phyloP scores from a whole-genome alignment of 2,797 vertebrate species.

The Rachycentron canadum region DNA sequence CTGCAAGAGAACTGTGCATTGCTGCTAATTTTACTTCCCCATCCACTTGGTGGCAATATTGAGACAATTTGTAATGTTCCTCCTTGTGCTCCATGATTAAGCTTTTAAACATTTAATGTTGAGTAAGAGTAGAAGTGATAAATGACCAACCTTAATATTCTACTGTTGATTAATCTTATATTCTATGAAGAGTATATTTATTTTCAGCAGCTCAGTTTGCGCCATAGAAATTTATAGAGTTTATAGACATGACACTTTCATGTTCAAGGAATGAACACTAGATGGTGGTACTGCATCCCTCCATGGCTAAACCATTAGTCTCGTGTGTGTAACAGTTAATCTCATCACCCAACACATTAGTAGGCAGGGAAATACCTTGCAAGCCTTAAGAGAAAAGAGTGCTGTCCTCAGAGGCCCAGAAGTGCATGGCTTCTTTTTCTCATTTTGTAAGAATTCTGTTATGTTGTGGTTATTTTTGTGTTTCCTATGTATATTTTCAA shows the following conservation, averaged over 20 bases:
- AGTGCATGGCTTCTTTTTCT: background rate
- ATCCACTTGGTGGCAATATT: slow-evolving; percentile 72
- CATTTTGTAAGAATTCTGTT: background rate
- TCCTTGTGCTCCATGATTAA: background rate
- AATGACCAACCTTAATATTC: background rate
- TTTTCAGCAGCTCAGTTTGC: background rate
- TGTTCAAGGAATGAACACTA: slow-evolving; percentile 62
- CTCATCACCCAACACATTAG: background rate
- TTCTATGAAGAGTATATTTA: background rate
- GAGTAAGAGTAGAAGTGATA: background rate
- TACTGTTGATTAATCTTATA: background rate
- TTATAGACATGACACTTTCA: slow-evolving; percentile 4
- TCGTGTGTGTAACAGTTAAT: slow-evolving; percentile 24
- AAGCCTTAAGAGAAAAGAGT: background rate
- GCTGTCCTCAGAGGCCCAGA: background rate
- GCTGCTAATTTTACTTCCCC: slow-evolving; percentile 12
- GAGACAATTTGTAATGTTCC: slow-evolving; percentile 11
- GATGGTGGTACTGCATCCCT: slow-evolving; percentile 64
- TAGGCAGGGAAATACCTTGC: background rate
- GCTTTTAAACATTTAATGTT: slow-evolving; percentile 21
- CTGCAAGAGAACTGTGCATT: background rate
- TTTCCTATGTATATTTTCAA: background rate
- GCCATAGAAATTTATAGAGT: background rate
- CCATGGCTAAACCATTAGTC: slow-evolving; percentile 37
- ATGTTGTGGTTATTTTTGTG: too few relatives aligned